phyloP scores from a whole-genome alignment of 2,888 invertebrate genomes.

The Ephialtes manifestator region DNA sequence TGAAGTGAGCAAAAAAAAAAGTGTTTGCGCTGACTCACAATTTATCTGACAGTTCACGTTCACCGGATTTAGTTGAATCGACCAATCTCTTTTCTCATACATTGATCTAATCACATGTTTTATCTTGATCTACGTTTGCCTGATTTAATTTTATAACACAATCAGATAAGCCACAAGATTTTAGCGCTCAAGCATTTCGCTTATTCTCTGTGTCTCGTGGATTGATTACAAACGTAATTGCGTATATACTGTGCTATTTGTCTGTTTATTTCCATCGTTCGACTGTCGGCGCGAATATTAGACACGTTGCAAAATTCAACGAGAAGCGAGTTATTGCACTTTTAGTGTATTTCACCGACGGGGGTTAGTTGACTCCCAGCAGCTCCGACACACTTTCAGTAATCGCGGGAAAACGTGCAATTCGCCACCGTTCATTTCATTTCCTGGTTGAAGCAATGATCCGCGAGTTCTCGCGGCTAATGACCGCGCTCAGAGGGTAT shows the following conservation, averaged over 20 bases:
- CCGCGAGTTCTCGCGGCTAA: constrained; percentile 77
- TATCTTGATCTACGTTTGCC: constrained; percentile 1
- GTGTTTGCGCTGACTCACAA: too few species aligned
- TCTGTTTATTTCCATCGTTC: constrained; percentile 46
- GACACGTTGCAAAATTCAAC: constrained; percentile 54
- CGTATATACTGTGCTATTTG: constrained; percentile 2
- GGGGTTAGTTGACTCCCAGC: constrained; percentile 37
- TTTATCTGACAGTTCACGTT: background rate
- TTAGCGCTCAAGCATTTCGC: background rate
- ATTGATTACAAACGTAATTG: constrained; percentile 13
- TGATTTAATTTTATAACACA: constrained; percentile 6
- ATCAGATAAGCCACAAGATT: background rate
- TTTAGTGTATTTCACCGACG: constrained; percentile 41
- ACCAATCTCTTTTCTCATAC: background rate
- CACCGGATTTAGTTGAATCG: background rate
- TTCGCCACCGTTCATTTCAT: constrained; percentile 79
- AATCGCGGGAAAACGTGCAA: constrained; percentile 83
- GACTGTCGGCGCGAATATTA: constrained; percentile 40
- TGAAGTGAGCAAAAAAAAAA: background rate
- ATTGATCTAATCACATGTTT: background rate
- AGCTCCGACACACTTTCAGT: constrained; percentile 77
- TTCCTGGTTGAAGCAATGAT: constrained; percentile 84
- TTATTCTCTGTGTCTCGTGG: background rate
- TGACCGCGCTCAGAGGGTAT: constrained; percentile 64
- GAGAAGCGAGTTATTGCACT: constrained; percentile 46